Base-by-base conservation (phyloP, 1,140 invertebrate genomes). In the Ceratina japonica region DNA sequence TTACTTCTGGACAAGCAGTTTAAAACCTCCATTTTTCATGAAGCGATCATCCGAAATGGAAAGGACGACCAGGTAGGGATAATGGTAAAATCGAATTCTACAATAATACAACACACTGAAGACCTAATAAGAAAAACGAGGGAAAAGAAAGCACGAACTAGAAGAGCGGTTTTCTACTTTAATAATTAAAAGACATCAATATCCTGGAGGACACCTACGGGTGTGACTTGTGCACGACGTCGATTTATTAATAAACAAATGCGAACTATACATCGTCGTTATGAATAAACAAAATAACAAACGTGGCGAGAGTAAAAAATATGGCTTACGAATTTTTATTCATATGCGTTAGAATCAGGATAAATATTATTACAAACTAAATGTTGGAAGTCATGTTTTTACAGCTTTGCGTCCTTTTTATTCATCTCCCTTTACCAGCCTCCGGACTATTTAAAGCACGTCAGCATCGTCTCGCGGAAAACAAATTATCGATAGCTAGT, bases 11-110 rank as follows among this genome's bases (percentile, higher is more conserved):
- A 74, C 73, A 63, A 70, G 22, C 71, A 73, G 49, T 72, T 80
- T 65, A 73, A 79, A 85, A 81, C 75, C 70, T 75, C 65, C 78
- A 85, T 86, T 86, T 86, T 80, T 85, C 85, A 86, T 74, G 24
- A 52, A 68, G 37, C 65, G 20, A 37, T 18, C 69, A 49, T 20
- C 15, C 52, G 15, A 68, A 44, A 24, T 37, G 24, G 52, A 44
- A 44, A 44, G 37, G 37, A 10, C 37, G 37, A 44, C 37, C 37
- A 44, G 37, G 37, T 44, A 44, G 51, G 65, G 77, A 65, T 85
- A 77, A 81, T 75, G 78, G 79, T 64, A 75, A 83, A 82, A 85
- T 80, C 80, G 81, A 81, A 83, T 44, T 7, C 37, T 44, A 44
- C 37, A 44, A 44, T 44, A 44, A 8, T 44, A 44, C 37, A 44